phyloP scores from a whole-genome alignment of 2,113 vertebrate species.

The Equus quagga region DNA sequence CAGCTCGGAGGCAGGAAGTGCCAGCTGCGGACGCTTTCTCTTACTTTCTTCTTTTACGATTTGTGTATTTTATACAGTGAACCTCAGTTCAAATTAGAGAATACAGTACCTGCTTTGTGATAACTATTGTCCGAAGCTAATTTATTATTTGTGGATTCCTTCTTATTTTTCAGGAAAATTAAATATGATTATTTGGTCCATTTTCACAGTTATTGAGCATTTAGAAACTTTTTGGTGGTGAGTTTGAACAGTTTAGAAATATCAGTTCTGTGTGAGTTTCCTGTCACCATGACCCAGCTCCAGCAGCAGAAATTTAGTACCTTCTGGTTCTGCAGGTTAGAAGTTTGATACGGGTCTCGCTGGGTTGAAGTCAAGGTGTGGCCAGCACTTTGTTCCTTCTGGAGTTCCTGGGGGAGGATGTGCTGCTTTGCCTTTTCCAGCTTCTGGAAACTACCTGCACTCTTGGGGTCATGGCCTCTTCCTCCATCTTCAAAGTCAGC shows the following conservation, averaged over 20 bases:
- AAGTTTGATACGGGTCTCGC: background rate
- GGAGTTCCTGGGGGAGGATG: background rate
- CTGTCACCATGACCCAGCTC: background rate
- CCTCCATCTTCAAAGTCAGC: background rate
- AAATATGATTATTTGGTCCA: background rate
- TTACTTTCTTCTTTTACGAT: background rate
- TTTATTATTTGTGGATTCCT: background rate
- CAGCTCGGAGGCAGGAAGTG: background rate
- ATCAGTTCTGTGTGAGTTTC: background rate
- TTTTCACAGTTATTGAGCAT: background rate
- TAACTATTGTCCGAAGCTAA: background rate
- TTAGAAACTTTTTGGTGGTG: background rate
- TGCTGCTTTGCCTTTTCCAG: background rate
- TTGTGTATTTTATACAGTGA: background rate
- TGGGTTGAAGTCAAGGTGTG: background rate
- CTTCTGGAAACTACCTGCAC: background rate
- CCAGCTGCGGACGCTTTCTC: background rate
- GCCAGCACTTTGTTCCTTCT: background rate
- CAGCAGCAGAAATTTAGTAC: background rate
- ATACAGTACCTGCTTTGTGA: background rate
- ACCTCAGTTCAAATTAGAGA: background rate
- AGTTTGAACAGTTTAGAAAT: background rate
- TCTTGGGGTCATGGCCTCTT: background rate
- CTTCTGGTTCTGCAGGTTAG: background rate
- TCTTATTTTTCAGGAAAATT: constrained; percentile 16